Percentiles rank a stretch among this genome's conserved stretches.
These are phyloP conservation scores for Apodemus speciosus DNA, from an alignment of 2,113 vertebrate species.

Conservation along the genomic window DNA sequence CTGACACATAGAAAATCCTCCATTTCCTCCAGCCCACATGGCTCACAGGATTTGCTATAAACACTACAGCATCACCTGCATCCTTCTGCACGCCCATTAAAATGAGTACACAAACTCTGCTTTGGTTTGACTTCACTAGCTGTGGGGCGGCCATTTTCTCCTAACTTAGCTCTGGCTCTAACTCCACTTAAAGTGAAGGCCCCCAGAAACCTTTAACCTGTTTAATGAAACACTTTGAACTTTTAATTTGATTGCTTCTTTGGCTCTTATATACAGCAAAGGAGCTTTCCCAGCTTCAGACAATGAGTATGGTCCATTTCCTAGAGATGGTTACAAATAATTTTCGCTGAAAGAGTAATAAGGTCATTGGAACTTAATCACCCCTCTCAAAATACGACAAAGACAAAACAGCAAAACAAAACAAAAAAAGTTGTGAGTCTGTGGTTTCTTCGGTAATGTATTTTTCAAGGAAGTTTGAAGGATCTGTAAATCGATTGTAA, in stretches of 20 bases:
- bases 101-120: slow-evolving; percentile 63
- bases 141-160: background rate
- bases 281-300: background rate
- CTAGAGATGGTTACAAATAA: background rate
- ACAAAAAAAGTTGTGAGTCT: background rate
- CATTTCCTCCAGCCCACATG: slow-evolving; percentile 54
- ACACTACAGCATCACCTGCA: slow-evolving; percentile 60
- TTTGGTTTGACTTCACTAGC: slow-evolving; percentile 34
- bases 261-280: background rate
- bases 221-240: background rate
- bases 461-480: background rate
- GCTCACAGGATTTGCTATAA: slow-evolving; percentile 54
- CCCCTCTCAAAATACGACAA: background rate
- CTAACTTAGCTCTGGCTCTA: background rate
- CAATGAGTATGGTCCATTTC: background rate
- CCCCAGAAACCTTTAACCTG: slow-evolving; percentile 22
- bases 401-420: background rate
- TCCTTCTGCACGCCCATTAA: slow-evolving; percentile 55
- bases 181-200: background rate
- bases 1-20: slow-evolving; percentile 65
- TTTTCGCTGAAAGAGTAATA: background rate
- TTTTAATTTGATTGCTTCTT: background rate
- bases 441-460: background rate
- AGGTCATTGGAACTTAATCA: background rate
- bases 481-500: background rate